Percentiles rank a stretch among this genome's conserved stretches.
phyloP scores from a whole-genome alignment of 2,888 invertebrate species.

The Anoncus sp. region DNA sequence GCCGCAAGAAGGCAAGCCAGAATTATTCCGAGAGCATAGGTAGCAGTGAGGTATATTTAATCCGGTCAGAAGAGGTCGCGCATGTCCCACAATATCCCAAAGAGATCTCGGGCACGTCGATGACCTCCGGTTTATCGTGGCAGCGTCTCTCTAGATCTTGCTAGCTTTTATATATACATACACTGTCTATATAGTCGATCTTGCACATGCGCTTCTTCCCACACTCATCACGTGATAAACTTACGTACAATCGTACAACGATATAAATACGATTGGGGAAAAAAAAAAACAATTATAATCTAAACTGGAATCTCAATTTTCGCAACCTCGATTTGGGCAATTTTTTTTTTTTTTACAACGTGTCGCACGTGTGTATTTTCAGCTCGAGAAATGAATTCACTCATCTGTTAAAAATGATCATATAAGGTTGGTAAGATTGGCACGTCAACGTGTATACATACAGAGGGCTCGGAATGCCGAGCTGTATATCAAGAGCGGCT shows the following conservation, averaged over 20 bases:
- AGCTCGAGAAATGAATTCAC: conserved; percentile 2
- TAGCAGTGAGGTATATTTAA: conserved; percentile 49
- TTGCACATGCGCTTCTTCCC: conserved; percentile 18
- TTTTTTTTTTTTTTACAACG: neutral
- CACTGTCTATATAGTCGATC: conserved; percentile 4
- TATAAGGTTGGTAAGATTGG: neutral
- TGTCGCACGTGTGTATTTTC: neutral
- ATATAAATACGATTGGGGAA: neutral
- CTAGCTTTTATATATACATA: neutral
- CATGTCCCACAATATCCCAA: conserved; percentile 61
- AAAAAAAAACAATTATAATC: neutral
- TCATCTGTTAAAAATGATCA: neutral
- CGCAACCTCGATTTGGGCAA: neutral
- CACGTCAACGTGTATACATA: neutral
- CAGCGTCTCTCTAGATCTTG: conserved; percentile 48
- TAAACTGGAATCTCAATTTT: neutral
- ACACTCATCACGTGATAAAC: conserved; percentile 12
- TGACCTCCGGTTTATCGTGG: conserved; percentile 57
- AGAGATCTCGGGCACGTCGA: conserved; percentile 64
- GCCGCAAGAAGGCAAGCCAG: conserved; percentile 34
- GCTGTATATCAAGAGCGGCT: neutral
- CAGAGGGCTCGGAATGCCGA: neutral
- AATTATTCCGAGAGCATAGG: conserved; percentile 58
- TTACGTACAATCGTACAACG: neutral
- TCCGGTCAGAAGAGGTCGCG: conserved; percentile 61